These are phyloP conservation scores for Baccha elongata DNA, from an alignment of 2,888 invertebrate genomes.

Conservation along the genomic window DNA sequence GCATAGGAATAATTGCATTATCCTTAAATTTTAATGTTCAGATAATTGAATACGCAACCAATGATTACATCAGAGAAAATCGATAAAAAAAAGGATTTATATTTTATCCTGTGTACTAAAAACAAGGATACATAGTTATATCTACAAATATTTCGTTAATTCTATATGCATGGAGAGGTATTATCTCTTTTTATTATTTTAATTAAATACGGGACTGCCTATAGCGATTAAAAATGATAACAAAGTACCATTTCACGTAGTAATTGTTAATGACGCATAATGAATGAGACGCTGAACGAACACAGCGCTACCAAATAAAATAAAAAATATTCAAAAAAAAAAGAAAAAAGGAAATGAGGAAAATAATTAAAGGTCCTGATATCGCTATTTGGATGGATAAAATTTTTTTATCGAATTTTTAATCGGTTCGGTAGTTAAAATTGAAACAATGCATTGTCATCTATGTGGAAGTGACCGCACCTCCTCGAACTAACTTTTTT, in stretches of 20 bases:
- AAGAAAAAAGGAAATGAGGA: conserved; percentile 12
- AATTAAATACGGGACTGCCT: conserved; percentile 69
- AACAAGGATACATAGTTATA: conserved; percentile 19
- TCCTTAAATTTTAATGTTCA: conserved; percentile 36
- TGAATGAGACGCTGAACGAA: conserved; percentile 45
- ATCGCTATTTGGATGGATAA: conserved; percentile 10
- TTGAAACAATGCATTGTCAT: conserved; percentile 29
- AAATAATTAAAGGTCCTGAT: conserved; percentile 64
- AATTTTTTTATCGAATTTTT: conserved; percentile 30
- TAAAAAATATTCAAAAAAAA: not conserved
- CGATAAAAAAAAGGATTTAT: conserved; percentile 64
- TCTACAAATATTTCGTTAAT: conserved; percentile 27
- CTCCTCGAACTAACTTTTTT: conserved; percentile 26
- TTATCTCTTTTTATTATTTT: conserved; percentile 59
- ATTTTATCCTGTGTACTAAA: conserved; percentile 6
- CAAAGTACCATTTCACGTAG: conserved; percentile 61
- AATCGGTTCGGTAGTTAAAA: conserved; percentile 49
- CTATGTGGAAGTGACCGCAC: not conserved
- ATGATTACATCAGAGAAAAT: conserved; percentile 57
- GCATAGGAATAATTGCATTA: too few species aligned
- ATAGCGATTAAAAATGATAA: conserved; percentile 81
- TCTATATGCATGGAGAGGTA: conserved; percentile 6
- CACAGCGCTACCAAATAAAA: not conserved
- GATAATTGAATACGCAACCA: conserved; percentile 64
- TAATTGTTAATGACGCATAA: conserved; percentile 74